phyloP scores from a whole-genome alignment of 1,140 invertebrate species.

The Sesamia nonagrioides region DNA sequence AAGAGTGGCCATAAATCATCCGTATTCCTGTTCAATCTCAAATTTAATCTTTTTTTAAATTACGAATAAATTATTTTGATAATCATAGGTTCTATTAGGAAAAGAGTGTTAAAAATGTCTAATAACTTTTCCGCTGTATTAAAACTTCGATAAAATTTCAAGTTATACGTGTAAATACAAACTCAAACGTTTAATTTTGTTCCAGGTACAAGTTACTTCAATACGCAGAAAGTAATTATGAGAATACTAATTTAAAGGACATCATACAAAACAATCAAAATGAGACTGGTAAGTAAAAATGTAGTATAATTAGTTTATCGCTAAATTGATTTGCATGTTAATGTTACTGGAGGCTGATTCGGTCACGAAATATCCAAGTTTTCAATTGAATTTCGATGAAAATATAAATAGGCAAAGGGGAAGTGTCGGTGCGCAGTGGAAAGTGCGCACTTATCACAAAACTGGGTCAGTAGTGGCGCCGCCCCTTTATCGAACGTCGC shows the following conservation, averaged over 20 bases:
- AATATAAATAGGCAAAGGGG: constrained; percentile 80
- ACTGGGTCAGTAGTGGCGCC: constrained; percentile 85
- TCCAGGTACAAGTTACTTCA: constrained; percentile 68
- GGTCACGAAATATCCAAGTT: constrained; percentile 52
- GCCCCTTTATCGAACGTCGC: constrained; percentile 84
- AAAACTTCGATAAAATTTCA: neutral
- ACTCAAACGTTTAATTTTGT: constrained; percentile 59
- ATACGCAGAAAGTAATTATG: constrained; percentile 63
- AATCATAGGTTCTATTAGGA: too few relatives aligned
- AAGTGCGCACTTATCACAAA: constrained; percentile 84
- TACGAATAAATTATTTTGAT: too few relatives aligned
- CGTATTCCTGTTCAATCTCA: too few relatives aligned
- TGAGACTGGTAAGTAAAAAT: constrained; percentile 77
- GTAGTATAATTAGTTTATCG: neutral
- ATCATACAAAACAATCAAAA: constrained; percentile 68
- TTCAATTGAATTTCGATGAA: constrained; percentile 69
- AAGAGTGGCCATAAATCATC: too few relatives aligned
- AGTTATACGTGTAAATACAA: neutral
- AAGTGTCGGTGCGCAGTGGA: constrained; percentile 82
- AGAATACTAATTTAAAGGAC: constrained; percentile 56
- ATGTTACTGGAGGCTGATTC: constrained; percentile 12
- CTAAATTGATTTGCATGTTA: neutral
- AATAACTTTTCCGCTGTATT: neutral
- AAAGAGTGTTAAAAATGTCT: too few relatives aligned
- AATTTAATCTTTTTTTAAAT: too few relatives aligned